phyloP scores from a whole-genome alignment of 2,113 vertebrate species.

The Varanus salvator region DNA sequence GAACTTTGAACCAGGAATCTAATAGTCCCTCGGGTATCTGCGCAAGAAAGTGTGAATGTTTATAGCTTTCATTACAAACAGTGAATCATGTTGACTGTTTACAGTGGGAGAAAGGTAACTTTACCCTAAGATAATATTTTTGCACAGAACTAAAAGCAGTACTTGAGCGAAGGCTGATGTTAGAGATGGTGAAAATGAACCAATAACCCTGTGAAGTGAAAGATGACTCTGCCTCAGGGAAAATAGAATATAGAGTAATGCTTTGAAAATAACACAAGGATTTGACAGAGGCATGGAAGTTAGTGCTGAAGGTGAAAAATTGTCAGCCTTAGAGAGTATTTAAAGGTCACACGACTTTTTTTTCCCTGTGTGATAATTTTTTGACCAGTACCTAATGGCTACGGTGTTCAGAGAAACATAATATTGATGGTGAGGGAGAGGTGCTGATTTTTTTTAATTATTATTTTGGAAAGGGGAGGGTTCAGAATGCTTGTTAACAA shows the following conservation, averaged over 20 bases:
- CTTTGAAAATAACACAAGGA: slow-evolving; percentile 55
- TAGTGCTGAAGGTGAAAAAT: slow-evolving; percentile 26
- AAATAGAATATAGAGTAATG: slow-evolving; percentile 21
- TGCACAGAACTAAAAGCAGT: slow-evolving; percentile 19
- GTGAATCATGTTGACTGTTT: background rate
- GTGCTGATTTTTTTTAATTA: background rate
- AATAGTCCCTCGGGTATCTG: background rate
- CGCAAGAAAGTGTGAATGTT: background rate
- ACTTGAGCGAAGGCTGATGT: slow-evolving; percentile 12
- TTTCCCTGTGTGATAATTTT: background rate
- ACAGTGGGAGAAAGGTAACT: slow-evolving; percentile 4
- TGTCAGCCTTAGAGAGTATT: slow-evolving; percentile 25
- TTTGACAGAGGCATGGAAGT: slow-evolving; percentile 35
- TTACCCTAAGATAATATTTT: background rate
- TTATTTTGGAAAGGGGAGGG: too few relatives aligned
- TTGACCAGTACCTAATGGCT: background rate
- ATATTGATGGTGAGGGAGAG: too few relatives aligned
- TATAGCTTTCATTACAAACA: background rate
- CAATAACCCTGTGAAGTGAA: slow-evolving; percentile 41
- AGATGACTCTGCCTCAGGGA: slow-evolving; percentile 37
- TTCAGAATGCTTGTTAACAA: background rate
- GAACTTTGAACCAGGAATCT: background rate
- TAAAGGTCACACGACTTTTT: slow-evolving; percentile 1
- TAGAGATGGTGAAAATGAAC: slow-evolving; percentile 41
- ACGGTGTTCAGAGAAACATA: background rate